phyloP scores from a whole-genome alignment of 2,888 invertebrate genomes.

The Aphidoletes aphidimyza region DNA sequence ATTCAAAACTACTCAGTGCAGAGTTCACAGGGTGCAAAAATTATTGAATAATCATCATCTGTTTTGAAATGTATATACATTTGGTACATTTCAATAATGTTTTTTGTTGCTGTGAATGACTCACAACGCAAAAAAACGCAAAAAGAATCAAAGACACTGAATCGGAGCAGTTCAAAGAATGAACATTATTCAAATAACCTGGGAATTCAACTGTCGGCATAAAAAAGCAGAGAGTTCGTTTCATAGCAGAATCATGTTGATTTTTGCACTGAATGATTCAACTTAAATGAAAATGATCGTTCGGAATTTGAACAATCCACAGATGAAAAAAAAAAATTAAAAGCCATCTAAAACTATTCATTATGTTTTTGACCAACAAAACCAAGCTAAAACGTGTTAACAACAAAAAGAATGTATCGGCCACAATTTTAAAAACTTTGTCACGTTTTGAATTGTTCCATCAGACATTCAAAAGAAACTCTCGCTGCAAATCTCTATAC shows the following conservation, averaged over 20 bases:
- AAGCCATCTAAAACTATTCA: background rate
- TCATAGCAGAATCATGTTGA: background rate
- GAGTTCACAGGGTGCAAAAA: background rate
- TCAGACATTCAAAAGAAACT: background rate
- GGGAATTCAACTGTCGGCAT: background rate
- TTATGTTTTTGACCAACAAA: background rate
- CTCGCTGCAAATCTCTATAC: background rate
- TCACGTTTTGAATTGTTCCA: background rate
- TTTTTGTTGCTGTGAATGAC: too few species aligned
- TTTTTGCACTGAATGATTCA: constrained; percentile 34
- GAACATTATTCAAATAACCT: constrained; percentile 15
- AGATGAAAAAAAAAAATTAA: too few species aligned
- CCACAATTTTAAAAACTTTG: constrained; percentile 15
- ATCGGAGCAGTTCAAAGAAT: background rate
- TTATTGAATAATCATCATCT: background rate
- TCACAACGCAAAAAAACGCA: background rate
- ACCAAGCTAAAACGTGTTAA: background rate
- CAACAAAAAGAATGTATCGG: background rate
- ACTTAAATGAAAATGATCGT: background rate
- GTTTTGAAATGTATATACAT: background rate
- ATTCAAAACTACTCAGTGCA: background rate
- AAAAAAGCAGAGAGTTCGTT: background rate
- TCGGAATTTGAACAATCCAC: background rate
- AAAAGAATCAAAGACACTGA: background rate
- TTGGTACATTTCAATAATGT: too few species aligned